A percentile compares a stretch with the other conserved stretches of the same genome.
Evolutionary conservation across 1,140 invertebrate genomes (phyloP).

Genomic region (Saccostrea echinata): DNA sequence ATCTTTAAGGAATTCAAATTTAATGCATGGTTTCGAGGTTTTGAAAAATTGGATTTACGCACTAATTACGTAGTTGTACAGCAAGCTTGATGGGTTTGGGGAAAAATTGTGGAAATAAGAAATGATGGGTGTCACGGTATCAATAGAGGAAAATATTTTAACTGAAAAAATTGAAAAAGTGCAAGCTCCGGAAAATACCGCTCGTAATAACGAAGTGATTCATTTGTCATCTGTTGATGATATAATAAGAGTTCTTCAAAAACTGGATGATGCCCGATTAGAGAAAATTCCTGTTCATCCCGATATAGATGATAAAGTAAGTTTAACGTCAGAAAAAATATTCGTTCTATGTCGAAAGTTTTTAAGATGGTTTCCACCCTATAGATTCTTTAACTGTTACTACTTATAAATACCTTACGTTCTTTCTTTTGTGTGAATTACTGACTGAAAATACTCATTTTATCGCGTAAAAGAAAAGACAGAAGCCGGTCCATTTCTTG

Average conservation of each 20-base stretch:
- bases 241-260: slow-evolving; percentile 13
- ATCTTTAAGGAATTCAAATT: too few relatives aligned
- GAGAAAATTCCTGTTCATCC: slow-evolving; percentile 19
- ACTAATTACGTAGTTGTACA: too few relatives aligned
- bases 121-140: not conserved
- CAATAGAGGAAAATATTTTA: not conserved
- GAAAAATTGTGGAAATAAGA: not conserved
- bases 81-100: too few relatives aligned
- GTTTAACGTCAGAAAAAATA: not conserved
- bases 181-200: not conserved
- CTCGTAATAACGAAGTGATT: not conserved
- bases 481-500: not conserved
- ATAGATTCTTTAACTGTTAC: not conserved
- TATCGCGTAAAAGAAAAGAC: not conserved
- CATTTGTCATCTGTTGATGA: slow-evolving; percentile 13
- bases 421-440: not conserved
- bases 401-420: not conserved
- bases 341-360: too few relatives aligned
- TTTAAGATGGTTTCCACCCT: too few relatives aligned
- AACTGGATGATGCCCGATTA: slow-evolving; percentile 16
- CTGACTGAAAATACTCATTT: not conserved
- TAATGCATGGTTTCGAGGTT: too few relatives aligned
- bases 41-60: too few relatives aligned
- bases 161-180: not conserved
- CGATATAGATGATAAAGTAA: slow-evolving; percentile 34